Conservation (phyloP, 2,113 vertebrate species). For the Phalacrocorax brasilianus region DNA sequence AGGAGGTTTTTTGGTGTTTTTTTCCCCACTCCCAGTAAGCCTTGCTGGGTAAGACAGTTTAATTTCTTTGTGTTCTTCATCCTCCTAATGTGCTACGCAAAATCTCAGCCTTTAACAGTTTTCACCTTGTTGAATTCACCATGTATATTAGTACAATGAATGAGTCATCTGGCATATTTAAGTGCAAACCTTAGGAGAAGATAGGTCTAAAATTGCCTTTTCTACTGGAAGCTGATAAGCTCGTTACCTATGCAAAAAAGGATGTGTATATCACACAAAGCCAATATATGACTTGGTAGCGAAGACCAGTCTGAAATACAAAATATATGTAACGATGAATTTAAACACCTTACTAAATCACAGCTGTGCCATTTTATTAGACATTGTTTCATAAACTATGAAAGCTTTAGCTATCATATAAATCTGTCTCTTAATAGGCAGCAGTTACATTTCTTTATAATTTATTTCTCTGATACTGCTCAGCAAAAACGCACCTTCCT, state of each 20-base stretch:
- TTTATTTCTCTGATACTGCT: constrained; percentile 50
- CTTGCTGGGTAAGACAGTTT: background rate
- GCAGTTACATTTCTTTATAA: constrained; percentile 63
- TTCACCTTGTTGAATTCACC: background rate
- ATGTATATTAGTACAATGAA: background rate
- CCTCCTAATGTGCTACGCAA: background rate
- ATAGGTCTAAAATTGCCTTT: constrained; percentile 26
- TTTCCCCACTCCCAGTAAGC: background rate
- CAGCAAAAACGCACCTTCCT: constrained; percentile 49
- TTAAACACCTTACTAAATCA: constrained; percentile 69
- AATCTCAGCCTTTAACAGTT: background rate
- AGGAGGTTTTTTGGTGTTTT: fast-evolving
- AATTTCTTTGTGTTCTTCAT: background rate
- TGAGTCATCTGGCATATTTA: background rate
- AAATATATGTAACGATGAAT: constrained; percentile 61
- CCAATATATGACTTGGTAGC: background rate
- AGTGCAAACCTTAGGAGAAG: background rate
- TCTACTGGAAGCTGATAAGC: constrained; percentile 43
- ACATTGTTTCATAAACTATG: constrained; percentile 69
- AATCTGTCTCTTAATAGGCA: constrained; percentile 72
- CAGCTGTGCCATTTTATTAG: constrained; percentile 55
- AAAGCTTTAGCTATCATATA: constrained; percentile 60
- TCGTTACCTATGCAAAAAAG: constrained; percentile 53
- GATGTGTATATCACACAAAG: background rate
- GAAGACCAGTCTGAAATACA: constrained; percentile 1